phyloP scores from a whole-genome alignment of 2,888 invertebrate species.

The Coenonympha arcania region DNA sequence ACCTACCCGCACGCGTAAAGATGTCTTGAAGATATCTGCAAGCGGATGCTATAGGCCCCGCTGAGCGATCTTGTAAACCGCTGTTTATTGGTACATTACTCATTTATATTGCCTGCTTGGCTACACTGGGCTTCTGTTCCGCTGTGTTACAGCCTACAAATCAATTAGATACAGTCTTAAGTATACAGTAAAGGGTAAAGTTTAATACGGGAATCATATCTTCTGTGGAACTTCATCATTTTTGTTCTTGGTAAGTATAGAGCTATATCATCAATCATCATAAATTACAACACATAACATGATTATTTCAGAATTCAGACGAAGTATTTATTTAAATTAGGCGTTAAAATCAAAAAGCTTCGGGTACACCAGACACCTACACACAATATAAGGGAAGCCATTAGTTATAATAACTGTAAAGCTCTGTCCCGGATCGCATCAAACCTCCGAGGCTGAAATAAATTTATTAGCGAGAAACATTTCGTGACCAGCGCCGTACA shows the following conservation, averaged over 20 bases:
- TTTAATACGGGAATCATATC: constrained; percentile 4
- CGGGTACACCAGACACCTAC: too few relatives aligned
- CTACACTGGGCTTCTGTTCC: constrained; percentile 23
- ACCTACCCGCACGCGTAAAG: too few relatives aligned
- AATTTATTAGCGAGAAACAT: constrained; percentile 35
- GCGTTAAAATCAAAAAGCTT: background rate
- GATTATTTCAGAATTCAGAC: too few relatives aligned
- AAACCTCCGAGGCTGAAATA: constrained; percentile 29
- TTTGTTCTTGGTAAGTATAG: too few relatives aligned
- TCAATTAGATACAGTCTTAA: constrained; percentile 10
- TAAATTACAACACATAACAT: too few relatives aligned
- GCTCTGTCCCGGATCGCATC: constrained; percentile 29
- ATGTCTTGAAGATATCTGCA: background rate
- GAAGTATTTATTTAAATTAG: background rate
- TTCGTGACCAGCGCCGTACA: constrained; percentile 41
- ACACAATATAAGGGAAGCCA: constrained; percentile 10
- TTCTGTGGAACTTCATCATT: too few relatives aligned
- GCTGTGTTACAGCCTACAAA: constrained; percentile 11
- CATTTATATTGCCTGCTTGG: constrained; percentile 36
- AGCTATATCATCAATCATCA: too few relatives aligned
- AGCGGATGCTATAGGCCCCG: constrained; percentile 13
- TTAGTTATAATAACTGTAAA: constrained; percentile 25
- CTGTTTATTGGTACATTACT: constrained; percentile 40
- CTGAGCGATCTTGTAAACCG: constrained; percentile 26
- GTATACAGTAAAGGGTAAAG: background rate